These are phyloP conservation scores for Cataglyphis altisquamis DNA, from an alignment of 2,888 invertebrate species.

Conservation along the genomic window DNA sequence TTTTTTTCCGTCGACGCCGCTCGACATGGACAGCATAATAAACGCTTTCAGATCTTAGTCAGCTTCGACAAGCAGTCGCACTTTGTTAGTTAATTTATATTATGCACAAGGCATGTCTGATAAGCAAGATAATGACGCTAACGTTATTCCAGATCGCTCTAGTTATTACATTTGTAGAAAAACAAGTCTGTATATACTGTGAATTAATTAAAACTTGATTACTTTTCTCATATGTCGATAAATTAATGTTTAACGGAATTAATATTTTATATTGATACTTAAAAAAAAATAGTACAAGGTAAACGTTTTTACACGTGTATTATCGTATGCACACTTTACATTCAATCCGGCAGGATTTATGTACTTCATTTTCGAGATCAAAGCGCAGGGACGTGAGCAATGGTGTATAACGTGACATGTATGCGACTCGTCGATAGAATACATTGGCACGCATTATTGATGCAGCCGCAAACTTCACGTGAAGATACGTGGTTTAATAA, in stretches of 20 bases:
- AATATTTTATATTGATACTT: constrained; percentile 6
- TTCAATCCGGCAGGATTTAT: constrained; percentile 1
- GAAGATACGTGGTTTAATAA: constrained; percentile 33
- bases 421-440: background rate
- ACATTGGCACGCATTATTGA: constrained; percentile 36
- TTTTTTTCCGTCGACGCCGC: constrained; percentile 21
- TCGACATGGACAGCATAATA: background rate
- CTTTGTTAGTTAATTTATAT: constrained; percentile 7
- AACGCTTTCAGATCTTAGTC: constrained; percentile 10
- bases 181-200: too few relatives aligned
- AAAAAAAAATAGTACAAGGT: constrained; percentile 11
- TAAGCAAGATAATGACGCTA: background rate
- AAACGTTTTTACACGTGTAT: background rate
- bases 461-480: constrained; percentile 6
- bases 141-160: background rate
- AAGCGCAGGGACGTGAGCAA: constrained; percentile 30
- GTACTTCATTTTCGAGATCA: constrained; percentile 31
- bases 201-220: constrained; percentile 11
- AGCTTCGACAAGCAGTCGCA: background rate
- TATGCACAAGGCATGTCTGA: background rate
- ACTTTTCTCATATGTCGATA: background rate
- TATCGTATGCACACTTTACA: constrained; percentile 1
- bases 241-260: background rate
- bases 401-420: constrained; percentile 9
- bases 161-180: background rate